A percentile compares a stretch with the other conserved stretches of the same genome.
phyloP scores from a whole-genome alignment of 2,113 vertebrate genomes.

The Hydrolagus affinis region DNA sequence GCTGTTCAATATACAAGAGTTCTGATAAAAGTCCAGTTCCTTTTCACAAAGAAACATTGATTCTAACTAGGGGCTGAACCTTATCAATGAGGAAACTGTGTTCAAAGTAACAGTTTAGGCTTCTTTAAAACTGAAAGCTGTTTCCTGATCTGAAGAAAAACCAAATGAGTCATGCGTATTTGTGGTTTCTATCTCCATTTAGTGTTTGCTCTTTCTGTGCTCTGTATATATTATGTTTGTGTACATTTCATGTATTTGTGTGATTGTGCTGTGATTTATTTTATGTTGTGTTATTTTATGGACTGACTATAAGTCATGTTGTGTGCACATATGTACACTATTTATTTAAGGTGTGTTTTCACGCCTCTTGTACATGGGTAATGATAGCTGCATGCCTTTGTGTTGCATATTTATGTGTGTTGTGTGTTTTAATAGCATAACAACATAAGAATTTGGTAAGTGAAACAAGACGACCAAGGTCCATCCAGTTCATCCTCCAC shows the following conservation, averaged over 20 bases:
- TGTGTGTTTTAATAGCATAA: no score
- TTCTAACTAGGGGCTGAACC: background rate
- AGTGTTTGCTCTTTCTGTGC: no score
- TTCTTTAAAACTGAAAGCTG: background rate
- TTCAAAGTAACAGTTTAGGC: background rate
- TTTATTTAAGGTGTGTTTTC: no score
- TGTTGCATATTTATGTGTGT: no score
- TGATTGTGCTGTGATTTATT: background rate
- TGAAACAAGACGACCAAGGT: no score
- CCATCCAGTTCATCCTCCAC: no score
- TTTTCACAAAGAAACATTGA: background rate
- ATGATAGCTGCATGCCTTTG: background rate
- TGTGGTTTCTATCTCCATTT: background rate
- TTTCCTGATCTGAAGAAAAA: background rate
- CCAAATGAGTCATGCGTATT: background rate
- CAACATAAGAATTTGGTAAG: no score
- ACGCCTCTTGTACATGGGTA: no score
- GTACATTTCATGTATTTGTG: background rate
- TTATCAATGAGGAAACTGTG: background rate
- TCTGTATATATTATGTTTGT: background rate
- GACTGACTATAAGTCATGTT: background rate
- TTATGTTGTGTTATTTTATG: background rate
- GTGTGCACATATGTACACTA: background rate
- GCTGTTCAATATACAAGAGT: background rate
- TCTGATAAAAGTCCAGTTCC: background rate